Evolutionary conservation across 1,140 invertebrate species (phyloP).

Genomic region (Liolophura sinensis): DNA sequence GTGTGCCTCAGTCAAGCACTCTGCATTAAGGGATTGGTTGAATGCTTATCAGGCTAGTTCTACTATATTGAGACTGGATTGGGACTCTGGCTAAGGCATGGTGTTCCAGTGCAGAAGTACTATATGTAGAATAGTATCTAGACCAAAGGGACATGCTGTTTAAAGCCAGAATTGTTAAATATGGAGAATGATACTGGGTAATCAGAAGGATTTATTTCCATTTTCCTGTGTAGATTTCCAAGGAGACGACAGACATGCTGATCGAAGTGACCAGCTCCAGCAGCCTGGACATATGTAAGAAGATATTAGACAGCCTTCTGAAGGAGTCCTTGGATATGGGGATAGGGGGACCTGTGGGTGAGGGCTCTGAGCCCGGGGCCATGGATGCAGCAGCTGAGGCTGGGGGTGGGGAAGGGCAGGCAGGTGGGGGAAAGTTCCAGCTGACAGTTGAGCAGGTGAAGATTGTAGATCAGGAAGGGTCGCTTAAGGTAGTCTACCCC

Average conservation of each 20-base stretch:
- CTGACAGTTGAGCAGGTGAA: slow-evolving; percentile 71
- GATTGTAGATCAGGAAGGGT: slow-evolving; percentile 71
- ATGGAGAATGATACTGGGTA: neutral
- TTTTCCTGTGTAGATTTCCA: slow-evolving; percentile 52
- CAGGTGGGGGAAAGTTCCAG: slow-evolving; percentile 21
- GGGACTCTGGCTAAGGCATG: no score
- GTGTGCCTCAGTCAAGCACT: no score
- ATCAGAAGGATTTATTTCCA: neutral
- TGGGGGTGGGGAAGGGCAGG: slow-evolving; percentile 34
- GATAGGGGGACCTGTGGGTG: slow-evolving; percentile 28
- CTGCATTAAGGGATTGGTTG: no score
- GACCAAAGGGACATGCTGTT: no score
- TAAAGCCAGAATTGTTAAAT: no score
- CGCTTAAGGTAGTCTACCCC: slow-evolving; percentile 76
- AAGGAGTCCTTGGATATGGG: slow-evolving; percentile 65
- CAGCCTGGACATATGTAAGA: slow-evolving; percentile 70
- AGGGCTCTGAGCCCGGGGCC: neutral
- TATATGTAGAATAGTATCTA: no score
- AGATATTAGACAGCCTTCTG: slow-evolving; percentile 71
- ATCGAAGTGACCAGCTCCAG: slow-evolving; percentile 76
- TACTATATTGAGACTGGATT: no score
- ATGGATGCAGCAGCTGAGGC: slow-evolving; percentile 2
- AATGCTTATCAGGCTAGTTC: no score
- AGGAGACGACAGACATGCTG: slow-evolving; percentile 70
- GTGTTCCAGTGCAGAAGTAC: no score